phyloP scores from a whole-genome alignment of 2,113 vertebrate species.

The Lichenostomus cassidix region DNA sequence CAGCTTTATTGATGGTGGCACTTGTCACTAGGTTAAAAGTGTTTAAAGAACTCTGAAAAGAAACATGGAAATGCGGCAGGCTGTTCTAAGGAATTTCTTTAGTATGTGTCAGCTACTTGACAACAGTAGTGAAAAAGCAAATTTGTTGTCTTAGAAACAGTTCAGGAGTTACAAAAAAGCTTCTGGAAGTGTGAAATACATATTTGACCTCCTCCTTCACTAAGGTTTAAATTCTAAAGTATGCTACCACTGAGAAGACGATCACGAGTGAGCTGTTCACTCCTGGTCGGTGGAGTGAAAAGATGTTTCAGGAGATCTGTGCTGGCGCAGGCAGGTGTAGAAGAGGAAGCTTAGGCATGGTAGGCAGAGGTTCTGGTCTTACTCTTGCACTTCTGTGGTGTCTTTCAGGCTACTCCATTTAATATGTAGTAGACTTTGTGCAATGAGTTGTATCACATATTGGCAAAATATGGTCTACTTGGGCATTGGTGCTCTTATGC shows the following conservation, averaged over 20 bases:
- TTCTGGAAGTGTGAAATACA: background rate
- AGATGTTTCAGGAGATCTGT: background rate
- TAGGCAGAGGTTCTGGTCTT: background rate
- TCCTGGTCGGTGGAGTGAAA: background rate
- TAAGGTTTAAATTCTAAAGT: background rate
- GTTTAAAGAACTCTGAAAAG: background rate
- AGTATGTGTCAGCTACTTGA: background rate
- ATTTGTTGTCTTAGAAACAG: background rate
- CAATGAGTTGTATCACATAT: background rate
- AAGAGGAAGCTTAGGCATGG: background rate
- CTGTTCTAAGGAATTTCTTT: background rate
- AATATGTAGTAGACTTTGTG: background rate
- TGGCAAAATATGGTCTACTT: background rate
- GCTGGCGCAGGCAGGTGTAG: accelerated
- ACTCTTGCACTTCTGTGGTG: accelerated
- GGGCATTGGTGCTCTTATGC: background rate
- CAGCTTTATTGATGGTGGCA: background rate
- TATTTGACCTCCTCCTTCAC: background rate
- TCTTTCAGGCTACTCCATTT: background rate
- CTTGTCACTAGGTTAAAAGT: background rate
- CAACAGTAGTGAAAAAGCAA: background rate
- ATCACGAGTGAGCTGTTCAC: accelerated
- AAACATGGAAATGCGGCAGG: background rate
- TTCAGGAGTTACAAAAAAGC: background rate
- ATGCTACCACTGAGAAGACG: background rate